These are phyloP conservation scores for Hylaeus anthracinus DNA, from an alignment of 1,140 invertebrate species.

Conservation along the genomic window DNA sequence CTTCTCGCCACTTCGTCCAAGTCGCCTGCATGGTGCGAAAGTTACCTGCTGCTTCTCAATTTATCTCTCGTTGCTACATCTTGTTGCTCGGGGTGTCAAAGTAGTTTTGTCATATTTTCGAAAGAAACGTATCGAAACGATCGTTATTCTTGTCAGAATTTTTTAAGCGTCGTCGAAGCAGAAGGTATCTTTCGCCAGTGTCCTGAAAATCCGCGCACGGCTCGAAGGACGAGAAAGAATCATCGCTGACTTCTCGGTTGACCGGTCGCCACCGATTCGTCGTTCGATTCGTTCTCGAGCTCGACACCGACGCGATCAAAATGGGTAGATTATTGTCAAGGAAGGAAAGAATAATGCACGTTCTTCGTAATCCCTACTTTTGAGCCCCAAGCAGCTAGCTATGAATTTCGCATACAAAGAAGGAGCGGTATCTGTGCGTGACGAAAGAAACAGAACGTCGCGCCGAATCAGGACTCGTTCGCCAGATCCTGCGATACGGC, in stretches of 20 bases:
- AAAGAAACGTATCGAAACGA: not conserved
- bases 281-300: constrained; percentile 30
- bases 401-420: constrained; percentile 72
- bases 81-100: no score
- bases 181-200: constrained; percentile 9
- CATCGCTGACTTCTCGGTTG: not conserved
- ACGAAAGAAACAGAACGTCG: constrained; percentile 68
- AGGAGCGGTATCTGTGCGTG: constrained; percentile 70
- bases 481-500: no score
- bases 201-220: constrained; percentile 48
- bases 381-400: constrained; percentile 80
- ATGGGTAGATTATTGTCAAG: constrained; percentile 36
- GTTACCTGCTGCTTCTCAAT: not conserved
- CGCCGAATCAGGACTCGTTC: not conserved
- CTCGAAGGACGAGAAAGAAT: constrained; percentile 28
- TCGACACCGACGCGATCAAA: constrained; percentile 16
- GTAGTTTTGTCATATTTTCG: no score
- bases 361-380: constrained; percentile 73
- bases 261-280: not conserved
- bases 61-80: no score
- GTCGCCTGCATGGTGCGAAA: not conserved
- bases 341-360: constrained; percentile 52
- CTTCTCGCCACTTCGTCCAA: not conserved
- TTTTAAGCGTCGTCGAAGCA: not conserved
- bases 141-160: not conserved